Base-by-base conservation (phyloP, 1,140 invertebrate species). In the Drosophila punjabiensis region DNA sequence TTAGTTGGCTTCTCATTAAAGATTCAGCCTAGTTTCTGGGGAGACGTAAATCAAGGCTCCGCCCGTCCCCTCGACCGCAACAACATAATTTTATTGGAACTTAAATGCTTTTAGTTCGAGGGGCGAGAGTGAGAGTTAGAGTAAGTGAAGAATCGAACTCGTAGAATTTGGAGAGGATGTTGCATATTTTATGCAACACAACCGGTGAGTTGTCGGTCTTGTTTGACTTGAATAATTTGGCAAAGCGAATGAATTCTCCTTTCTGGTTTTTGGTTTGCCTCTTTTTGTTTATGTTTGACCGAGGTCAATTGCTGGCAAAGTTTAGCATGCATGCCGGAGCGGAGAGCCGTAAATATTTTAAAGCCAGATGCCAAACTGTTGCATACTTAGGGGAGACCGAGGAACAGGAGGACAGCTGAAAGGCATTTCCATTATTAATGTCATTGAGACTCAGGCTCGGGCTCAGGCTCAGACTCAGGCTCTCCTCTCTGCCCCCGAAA, bases 11-110 rank as follows among this genome's bases (percentile, higher is more conserved):
- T 73, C 70, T 86, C 89, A 92, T 92, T 92, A 90, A 89, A 84
- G 77, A 92, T 92, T 89, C 85, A 90, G 82, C 86, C 85, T 73
- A 78, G 77, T 84, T 92, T 86, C 89, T 70, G 48, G 82, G 85
- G 80, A 92, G 85, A 83, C 79, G 91, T 92, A 83, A 87, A 83
- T 90, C 81, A 82, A 82, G 64, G 56, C 45, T 53, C 9, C 11
- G 33, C 35, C 64, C 24, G 18, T 8, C 18, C 24, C n/a, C 32
- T 32, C 9, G n/a, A 74, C 76, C 76, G 13, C 61, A 80, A 63
- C 70, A 92, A 88, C 84, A 88, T 86, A 76, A 86, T 92, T 92
- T 92, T 79, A 82, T 81, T 71, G 53, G 63, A 78, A 78, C 64
- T 78, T 78, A 47, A 78, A 78, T 71, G 68, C 65, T 71, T 47